Base-by-base conservation (phyloP, 2,888 invertebrate genomes). In the Xestia xanthographa region DNA sequence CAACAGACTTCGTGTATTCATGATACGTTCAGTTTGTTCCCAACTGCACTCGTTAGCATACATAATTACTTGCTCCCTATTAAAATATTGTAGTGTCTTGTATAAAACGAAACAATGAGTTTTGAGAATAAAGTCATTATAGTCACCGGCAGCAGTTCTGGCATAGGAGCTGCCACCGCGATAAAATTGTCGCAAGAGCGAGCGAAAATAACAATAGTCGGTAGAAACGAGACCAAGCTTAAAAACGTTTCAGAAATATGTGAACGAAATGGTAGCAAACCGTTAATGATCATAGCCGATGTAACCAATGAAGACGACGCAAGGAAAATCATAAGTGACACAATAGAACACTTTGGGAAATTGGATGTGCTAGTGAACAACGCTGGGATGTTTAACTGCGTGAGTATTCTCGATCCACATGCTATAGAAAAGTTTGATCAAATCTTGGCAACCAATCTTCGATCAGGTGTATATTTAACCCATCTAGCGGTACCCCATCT, bases 401-500 rank as follows among this genome's bases (percentile, higher is more conserved):
- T 76, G 9, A 88, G 85, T 72, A 88, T 91, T 65, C 67, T 84
- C 5, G 88, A 88, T 8, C 83, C 88, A 22, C 75, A 87, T 38
- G 88, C 87, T 1, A 87, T 92, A 74, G 72, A 83, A 77, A 79
- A 79, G 9, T 91, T 87, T 72, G 91, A 92, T 75, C 62, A 88
- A 22, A 77, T 88, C 0, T 88, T 91, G 73, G 75, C 77, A 29
- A 87, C 86, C n/a, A 91, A 92, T 83, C 86, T 92, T n/a, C 87
- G 91, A 9, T 82, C 91, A 41, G 71, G 82, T 20, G 89, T 92
- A 26, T 81, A 86, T 53, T 71, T 92, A 29, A 89, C 90, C 1
- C 83, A 91, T 97, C 91, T 98, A 75, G 98, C 98, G 38, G 97
- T 98, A 0, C 98, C 98, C 0, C 97, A 98, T 95, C 95, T 99